Base-by-base conservation (phyloP, 2,888 invertebrate species). In the Scaptomyza tumidula region DNA sequence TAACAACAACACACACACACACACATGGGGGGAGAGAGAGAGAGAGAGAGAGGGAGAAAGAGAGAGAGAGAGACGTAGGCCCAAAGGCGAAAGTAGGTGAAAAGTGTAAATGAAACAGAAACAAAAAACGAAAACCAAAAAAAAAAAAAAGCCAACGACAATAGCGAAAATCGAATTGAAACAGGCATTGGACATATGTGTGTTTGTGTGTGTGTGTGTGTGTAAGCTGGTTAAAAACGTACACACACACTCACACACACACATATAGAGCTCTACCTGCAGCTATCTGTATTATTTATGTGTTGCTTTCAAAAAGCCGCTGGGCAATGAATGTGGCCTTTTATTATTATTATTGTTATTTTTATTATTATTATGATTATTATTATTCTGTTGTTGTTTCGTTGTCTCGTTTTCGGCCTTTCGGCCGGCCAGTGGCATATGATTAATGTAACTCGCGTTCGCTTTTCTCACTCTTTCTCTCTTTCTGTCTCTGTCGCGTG, bases 11-110 rank as follows among this genome's bases (percentile, higher is more conserved):
- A 64, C 46, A 13, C 58, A 55, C 46, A 48, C 54, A 53, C 52
- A 49, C n/a, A n/a, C n/a, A n/a, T n/a, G n/a, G n/a, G n/a, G n/a
- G n/a, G 19, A 19, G 19, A 19, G 19, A 19, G 19, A 19, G 19
- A 19, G 19, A 19, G 5, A 63, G 9, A 55, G 14, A 14, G 1
- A 19, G n/a, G n/a, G 19, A 19, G 19, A 19, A 2, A 19, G 19
- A 19, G 19, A 19, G 19, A 19, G 5, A 63, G 9, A 55, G 14
- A 14, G 1, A 19, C 19, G 19, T 19, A 19, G 63, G 48, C 58
- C 64, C 66, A 75, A 75, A 60, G 57, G 78, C 48, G 66, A 82
- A 87, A 83, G 75, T 85, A 83, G 85, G 87, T 87, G 85, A 87
- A 85, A 85, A 81, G 72, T 80, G 81, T 78, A 83, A 76, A 81